Evolutionary conservation across 23 tunicate species (phyloP), one percentile per base, ranked within the genome.

Genomic region (Phallusia fumigata): DNA sequence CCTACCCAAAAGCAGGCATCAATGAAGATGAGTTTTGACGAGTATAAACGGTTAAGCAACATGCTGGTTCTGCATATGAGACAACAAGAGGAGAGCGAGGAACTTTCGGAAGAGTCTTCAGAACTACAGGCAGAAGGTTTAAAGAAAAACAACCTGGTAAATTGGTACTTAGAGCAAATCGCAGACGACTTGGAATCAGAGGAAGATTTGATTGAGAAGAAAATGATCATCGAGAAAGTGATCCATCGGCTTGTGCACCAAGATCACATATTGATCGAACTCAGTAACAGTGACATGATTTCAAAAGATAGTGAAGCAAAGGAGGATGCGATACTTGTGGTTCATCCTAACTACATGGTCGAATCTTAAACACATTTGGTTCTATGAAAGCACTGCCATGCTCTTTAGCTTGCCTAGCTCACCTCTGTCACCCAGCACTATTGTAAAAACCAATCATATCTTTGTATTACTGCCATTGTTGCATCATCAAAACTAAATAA

Each of bases 151-250:
- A 89, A 86, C 34, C 31, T 92, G 26, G 90, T 97, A 13, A 89
- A 88, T 40, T 92, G 97, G 97, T 97, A 97, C 75, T 53, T 97
- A 88, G 99, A 97, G 73, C 89, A 85, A 75, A 84, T 92, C 19
- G 91, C 87, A 28, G 96, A 96, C 18, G 99, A 96, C 65, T 45
- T 87, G 18, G 97, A 92, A 35, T 78, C 88, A 0, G 97, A 97
- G 51, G 97, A 92, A 33, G 99, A 92, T 28, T 58, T 92, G 52
- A 22, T 94, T 36, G 90, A 84, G 40, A 79, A 81, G 69, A 85
- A 86, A 64, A 45, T 52, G 12, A 31, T 89, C 32, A 84, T 94
- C 0, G 94, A 89, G 19, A 94, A 86, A 86, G 98, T 94, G 34
- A 89, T 94, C 33, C 73, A 89, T 65, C 74, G 94, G 79, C 84